Conservation (phyloP, 2,113 vertebrate genomes). For the Thunnus maccoyii region DNA sequence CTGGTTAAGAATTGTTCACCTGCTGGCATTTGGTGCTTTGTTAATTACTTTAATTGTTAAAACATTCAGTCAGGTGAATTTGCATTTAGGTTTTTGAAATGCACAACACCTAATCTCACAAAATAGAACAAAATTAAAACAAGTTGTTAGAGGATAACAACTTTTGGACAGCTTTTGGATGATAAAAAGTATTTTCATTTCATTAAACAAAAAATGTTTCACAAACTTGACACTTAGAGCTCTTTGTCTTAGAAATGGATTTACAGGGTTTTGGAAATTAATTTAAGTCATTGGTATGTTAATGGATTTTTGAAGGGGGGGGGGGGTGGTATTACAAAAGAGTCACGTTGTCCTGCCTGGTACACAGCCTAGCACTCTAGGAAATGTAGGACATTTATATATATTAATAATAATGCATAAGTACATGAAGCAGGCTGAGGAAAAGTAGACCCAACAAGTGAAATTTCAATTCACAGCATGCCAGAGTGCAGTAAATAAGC, state of each 20-base stretch:
- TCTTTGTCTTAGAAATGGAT: background rate
- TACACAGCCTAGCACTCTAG: background rate
- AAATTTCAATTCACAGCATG: too few relatives aligned
- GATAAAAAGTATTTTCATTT: background rate
- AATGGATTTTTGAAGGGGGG: too few relatives aligned
- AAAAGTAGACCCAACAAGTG: too few relatives aligned
- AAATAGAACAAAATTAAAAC: background rate
- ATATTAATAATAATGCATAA: background rate
- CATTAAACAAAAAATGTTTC: background rate
- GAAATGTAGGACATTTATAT: conserved; percentile 1
- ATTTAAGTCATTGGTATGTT: background rate
- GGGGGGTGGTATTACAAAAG: too few relatives aligned
- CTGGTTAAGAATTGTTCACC: background rate
- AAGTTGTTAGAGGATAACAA: background rate
- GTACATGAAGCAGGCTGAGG: background rate
- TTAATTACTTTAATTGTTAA: conserved; percentile 1
- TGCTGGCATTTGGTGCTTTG: background rate
- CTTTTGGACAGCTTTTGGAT: background rate
- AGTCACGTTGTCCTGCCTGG: too few relatives aligned
- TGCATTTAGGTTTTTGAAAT: background rate
- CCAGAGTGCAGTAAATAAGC: too few relatives aligned
- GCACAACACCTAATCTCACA: background rate
- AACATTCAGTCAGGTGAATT: conserved; percentile 2
- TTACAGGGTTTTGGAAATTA: background rate
- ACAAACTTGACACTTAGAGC: background rate